Evolutionary conservation across 2,888 invertebrate genomes (phyloP), one percentile per base, ranked within the genome.

Genomic region (Drosophila ustulata): DNA sequence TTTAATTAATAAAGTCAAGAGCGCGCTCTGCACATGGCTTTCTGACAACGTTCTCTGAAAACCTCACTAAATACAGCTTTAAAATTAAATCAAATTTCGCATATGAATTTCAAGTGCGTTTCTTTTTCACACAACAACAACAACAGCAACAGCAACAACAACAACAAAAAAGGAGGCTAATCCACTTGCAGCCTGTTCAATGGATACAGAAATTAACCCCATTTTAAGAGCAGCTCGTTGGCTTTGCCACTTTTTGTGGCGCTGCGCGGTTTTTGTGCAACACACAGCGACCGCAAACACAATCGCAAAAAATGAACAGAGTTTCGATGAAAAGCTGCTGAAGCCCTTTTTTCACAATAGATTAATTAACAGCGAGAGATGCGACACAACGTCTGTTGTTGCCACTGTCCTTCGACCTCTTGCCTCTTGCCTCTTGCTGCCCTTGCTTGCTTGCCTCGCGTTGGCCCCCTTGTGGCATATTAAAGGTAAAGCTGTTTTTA

Each of bases 1-100:
- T 77, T 77, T 78, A 78, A 78, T 80, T 77, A 64, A 67, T 13
- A 73, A 71, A 69, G 73, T 46, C 69, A 65, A 65, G 43, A 13
- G 23, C 13, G 7, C 39, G 39, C 13, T 34, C 3, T 34, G 2
- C 9, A 8, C 52, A 5, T 25, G 26, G 11, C 6, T 3, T 13
- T 51, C 37, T 37, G 4, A 30, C 51, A 32, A 41, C 28, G 9
- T 53, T 41, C 18, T 18, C 18, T 28, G 3, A 11, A 26, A 28
- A 52, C 28, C 25, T 41, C 25, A 23, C 41, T 23, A 18, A 9
- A n/a, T 11, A 6, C 3, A 13, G 26, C 39, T 26, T 52, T 13
- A 18, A 39, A 13, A 23, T 32, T 5, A 8, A 56, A 45, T 9
- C 43, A 43, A 32, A 32, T 45, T n/a, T 25, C 23, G 8, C 25